Evolutionary conservation across 1,140 invertebrate genomes (phyloP), one percentile per base, ranked within the genome.

Genomic region (Euwallacea similis): DNA sequence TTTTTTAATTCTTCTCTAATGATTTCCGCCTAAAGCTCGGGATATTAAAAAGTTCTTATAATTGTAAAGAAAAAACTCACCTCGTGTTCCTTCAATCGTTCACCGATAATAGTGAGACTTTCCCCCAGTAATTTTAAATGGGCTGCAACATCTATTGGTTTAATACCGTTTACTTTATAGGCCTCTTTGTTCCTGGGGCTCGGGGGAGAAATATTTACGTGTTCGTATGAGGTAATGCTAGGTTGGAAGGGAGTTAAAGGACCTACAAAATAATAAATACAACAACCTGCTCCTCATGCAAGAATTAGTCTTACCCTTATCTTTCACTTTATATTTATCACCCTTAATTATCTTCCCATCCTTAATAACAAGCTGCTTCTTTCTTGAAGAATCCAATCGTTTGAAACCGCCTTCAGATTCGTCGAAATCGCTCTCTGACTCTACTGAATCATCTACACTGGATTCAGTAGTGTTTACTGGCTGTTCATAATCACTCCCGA

Each of bases 81-180:
- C 85, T 96, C 93, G 78, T 96, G 93, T 79, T 97, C 95, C 80
- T 95, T 95, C 0, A 98, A 86, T 43, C 95, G 84, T 82, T 95
- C 93, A 0, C 96, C 96, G 77, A 98, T 97, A 75, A 95, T 95
- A 21, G 91, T 92, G 7, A 98, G 85, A 77, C 94, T 97, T 80
- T 98, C 96, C 0, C 96, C 96, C 0, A 98, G 84, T 33, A 98
- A 85, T 68, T 94, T 94, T 0, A 98, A 85, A 84, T 98, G 95
- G 0, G 96, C 95, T 4, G 95, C 95, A 16, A 95, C 91, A 82
- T 98, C 95, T 2, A 96, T 88, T 0, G 95, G 91, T 50, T 92
- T 89, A 10, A 91, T 94, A 54, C 90, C 92, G 47, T 89, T 87
- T 11, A 89, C 87, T 84, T 93, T 90, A 76, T 86, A 88, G 7